phyloP scores from a whole-genome alignment of 2,888 invertebrate genomes.

The Limnephilus lunatus region DNA sequence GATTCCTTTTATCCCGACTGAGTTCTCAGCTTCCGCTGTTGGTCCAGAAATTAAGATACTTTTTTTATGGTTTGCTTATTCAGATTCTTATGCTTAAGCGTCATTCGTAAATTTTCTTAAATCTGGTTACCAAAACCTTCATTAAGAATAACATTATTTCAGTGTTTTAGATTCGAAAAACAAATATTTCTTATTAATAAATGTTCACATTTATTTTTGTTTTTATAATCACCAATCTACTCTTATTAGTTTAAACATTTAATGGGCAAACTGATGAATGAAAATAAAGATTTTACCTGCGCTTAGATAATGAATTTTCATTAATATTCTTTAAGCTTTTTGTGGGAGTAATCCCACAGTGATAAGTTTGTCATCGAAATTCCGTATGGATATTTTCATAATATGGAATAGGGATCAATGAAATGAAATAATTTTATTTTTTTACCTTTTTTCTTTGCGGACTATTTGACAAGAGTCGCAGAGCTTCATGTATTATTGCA shows the following conservation, averaged over 20 bases:
- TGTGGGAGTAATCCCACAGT: no score
- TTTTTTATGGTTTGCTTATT: background rate
- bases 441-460: no score
- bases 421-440: no score
- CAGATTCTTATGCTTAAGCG: background rate
- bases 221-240: no score
- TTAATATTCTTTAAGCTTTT: no score
- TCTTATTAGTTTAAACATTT: background rate
- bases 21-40: background rate
- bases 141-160: background rate
- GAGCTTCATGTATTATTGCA: no score
- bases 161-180: background rate
- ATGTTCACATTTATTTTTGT: no score
- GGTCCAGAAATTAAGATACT: background rate
- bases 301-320: background rate
- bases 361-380: no score
- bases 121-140: background rate
- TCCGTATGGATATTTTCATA: no score
- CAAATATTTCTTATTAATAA: no score
- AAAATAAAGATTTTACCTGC: background rate
- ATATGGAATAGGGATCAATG: no score
- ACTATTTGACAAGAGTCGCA: no score
- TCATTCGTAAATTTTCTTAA: background rate
- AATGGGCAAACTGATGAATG: background rate
- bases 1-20: constrained; percentile 2